phyloP scores from a whole-genome alignment of 1,140 invertebrate genomes.

The Calosoma granatense region DNA sequence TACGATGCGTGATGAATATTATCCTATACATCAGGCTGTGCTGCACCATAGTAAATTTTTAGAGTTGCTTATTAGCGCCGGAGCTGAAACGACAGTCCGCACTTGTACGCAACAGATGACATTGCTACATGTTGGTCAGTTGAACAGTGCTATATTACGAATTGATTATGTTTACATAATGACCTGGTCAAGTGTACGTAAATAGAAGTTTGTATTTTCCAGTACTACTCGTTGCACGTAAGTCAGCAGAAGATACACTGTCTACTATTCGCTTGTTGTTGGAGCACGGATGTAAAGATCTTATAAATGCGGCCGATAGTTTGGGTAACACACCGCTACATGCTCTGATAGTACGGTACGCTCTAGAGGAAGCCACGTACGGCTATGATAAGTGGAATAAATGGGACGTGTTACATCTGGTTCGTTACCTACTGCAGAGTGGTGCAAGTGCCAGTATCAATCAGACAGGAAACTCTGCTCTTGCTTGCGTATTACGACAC shows the following conservation, averaged over 20 bases:
- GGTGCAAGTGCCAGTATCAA: conserved; percentile 59
- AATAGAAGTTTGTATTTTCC: conserved; percentile 14
- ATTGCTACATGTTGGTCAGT: conserved; percentile 49
- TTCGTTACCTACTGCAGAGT: conserved; percentile 48
- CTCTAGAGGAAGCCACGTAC: conserved; percentile 57
- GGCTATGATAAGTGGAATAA: conserved; percentile 62
- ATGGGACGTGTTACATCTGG: conserved; percentile 59
- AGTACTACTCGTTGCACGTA: conserved; percentile 51
- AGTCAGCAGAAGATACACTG: conserved; percentile 58
- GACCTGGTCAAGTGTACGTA: too few species aligned
- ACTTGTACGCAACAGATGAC: conserved; percentile 68
- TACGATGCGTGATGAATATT: conserved; percentile 64
- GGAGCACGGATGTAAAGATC: conserved; percentile 54
- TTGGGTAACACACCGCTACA: conserved; percentile 54
- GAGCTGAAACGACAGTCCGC: conserved; percentile 54
- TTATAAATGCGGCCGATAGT: conserved; percentile 62
- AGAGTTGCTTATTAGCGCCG: conserved; percentile 50
- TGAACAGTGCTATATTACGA: neutral
- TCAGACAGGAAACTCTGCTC: conserved; percentile 56
- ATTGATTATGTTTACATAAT: conserved; percentile 1
- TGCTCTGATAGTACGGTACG: conserved; percentile 59
- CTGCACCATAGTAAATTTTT: conserved; percentile 56
- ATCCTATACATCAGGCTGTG: conserved; percentile 62
- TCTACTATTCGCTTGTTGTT: conserved; percentile 51
- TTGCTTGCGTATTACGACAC: conserved; percentile 61